Base-by-base conservation (phyloP, 2,797 vertebrate genomes). In the Cossypha dichroa region DNA sequence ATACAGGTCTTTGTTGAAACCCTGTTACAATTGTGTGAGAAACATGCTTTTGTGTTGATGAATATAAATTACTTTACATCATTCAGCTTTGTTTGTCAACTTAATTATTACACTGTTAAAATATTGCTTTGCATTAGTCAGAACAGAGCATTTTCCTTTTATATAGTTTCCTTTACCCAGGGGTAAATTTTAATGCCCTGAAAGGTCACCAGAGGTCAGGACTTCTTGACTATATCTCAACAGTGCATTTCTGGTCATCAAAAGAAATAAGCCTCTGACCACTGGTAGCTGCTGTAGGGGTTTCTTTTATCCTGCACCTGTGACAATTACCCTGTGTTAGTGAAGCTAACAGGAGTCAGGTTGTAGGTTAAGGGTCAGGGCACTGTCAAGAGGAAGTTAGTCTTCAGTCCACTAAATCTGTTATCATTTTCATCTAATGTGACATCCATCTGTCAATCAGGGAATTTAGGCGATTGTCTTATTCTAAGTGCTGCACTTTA, bases 401-500 rank as follows among this genome's bases (percentile, higher is more conserved):
- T 98, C 98, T 97, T 98, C 97, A 98, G 96, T 97, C 98, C 96
- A 96, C 97, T 98, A 98, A 99, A 98, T 98, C 98, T 98, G 98
- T 99, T 99, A 99, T 99, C 98, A 98, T 98, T 98, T 98, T 98
- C 98, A 98, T 99, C 98, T 99, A 98, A 99, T 98, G 98, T 98
- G 98, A 98, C 98, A 97, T 98, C 98, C 98, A 99, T 99, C 98
- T 99, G 98, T 99, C 99, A 99, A 98, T 99, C 98, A 99, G 97
- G 96, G 97, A 97, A 98, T 97, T 93, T 97, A 96, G 88, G 90
- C 54, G 84, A 94, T 95, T 97, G 98, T 97, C 97, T 97, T 96
- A 88, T 94, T 95, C 94, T 97, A 97, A 97, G 97, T 97, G 96
- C 95, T 96, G 82, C 51, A 93, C 88, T 97, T 98, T 97, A 94